Percentiles rank a stretch among this genome's conserved stretches.
These are phyloP conservation scores for Palythoa grandis DNA, from an alignment of 92 coral and sea anemone genomes.

Conservation along the genomic window DNA sequence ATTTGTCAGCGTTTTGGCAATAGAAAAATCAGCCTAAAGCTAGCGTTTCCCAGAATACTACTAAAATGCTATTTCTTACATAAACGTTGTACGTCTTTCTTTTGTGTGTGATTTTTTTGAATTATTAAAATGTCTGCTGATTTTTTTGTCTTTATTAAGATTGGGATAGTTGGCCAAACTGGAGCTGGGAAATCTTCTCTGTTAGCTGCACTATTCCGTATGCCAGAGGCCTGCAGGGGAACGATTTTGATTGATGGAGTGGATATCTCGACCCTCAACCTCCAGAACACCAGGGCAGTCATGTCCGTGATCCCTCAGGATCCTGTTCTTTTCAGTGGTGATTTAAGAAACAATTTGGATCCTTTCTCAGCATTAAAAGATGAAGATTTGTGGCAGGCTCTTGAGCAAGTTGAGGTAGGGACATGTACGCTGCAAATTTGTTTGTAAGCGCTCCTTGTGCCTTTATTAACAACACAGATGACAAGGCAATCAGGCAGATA, in stretches of 20 bases:
- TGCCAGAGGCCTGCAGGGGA: conserved; percentile 1
- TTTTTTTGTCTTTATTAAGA: not conserved
- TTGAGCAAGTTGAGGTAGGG: not conserved
- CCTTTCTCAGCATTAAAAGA: not conserved
- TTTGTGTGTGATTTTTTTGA: not conserved
- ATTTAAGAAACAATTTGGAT: not conserved
- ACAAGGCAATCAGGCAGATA: too few relatives aligned
- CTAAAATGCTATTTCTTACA: not conserved
- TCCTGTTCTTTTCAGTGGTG: not conserved
- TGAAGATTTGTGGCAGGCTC: not conserved
- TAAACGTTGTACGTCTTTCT: not conserved
- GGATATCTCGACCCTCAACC: conserved; percentile 12
- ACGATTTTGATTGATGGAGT: conserved; percentile 12
- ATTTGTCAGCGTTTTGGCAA: too few relatives aligned
- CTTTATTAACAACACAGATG: too few relatives aligned
- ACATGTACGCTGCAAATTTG: too few relatives aligned
- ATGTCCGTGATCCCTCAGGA: conserved; percentile 21
- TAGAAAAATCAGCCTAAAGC: too few relatives aligned
- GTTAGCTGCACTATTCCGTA: conserved; percentile 16
- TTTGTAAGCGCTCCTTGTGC: too few relatives aligned
- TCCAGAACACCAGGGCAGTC: conserved; percentile 5
- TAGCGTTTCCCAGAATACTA: too few relatives aligned
- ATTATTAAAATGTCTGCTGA: not conserved
- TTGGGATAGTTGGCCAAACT: conserved; percentile 7
- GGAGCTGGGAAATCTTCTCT: conserved; percentile 16